Conservation (phyloP, 1,140 invertebrate genomes). For the Drosophila ercepeae region DNA sequence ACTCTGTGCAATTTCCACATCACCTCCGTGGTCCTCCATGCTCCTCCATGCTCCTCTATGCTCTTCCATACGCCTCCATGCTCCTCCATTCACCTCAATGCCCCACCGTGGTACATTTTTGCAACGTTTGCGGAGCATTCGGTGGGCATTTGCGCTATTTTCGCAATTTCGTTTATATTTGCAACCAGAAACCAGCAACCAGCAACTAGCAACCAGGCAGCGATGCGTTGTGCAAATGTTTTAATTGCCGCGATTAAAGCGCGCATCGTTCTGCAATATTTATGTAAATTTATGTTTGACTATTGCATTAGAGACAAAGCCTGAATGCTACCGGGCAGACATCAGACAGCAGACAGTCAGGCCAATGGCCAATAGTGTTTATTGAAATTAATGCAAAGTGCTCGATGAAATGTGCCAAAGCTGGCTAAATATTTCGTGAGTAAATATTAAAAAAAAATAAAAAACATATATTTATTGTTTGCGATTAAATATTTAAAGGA, state of each 20-base stretch:
- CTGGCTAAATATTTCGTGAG: constrained; percentile 22
- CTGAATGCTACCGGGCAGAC: background rate
- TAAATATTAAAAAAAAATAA: constrained; percentile 33
- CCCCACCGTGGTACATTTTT: constrained; percentile 25
- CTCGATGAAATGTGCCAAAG: constrained; percentile 34
- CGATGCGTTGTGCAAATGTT: constrained; percentile 51
- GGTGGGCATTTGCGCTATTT: constrained; percentile 34
- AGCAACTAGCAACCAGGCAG: constrained; percentile 1
- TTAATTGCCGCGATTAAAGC: constrained; percentile 63
- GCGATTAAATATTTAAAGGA: constrained; percentile 39
- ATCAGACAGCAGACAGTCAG: no score
- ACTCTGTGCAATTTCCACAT: constrained; percentile 5
- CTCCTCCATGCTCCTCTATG: no score
- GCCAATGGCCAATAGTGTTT: constrained; percentile 13
- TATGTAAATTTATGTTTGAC: constrained; percentile 57
- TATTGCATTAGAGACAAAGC: constrained; percentile 43
- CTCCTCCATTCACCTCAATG: constrained; percentile 4
- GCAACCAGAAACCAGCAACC: no score
- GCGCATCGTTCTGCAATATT: constrained; percentile 37
- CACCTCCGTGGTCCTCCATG: background rate
- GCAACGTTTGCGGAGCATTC: constrained; percentile 25
- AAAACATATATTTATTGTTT: constrained; percentile 2
- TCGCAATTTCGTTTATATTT: constrained; percentile 46
- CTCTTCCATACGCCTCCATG: no score
- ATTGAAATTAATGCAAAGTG: constrained; percentile 51